Base-by-base conservation (phyloP, 2,888 invertebrate genomes). In the Sinopyrophorus schimmeli region DNA sequence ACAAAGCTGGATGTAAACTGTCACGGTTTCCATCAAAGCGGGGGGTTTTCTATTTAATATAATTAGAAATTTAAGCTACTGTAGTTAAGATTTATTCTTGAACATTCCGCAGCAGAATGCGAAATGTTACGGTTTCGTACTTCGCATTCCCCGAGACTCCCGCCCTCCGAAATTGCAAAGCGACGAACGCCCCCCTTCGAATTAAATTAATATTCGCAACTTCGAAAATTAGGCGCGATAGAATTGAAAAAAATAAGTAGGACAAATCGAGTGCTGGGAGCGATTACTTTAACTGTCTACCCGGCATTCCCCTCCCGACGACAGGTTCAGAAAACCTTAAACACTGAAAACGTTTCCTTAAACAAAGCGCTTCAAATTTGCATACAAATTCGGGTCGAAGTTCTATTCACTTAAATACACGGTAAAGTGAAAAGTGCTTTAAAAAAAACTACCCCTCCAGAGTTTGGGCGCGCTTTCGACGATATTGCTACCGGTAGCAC, bases 311-410 rank as follows among this genome's bases (percentile, higher is more conserved):
- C 35, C 41, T 43, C 39, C 50, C 34, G 27, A 44, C 24, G 34
- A 39, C 41, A 52, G 47, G 41, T 42, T 47, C 40, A 32, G n/a
- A 48, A 38, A 58, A 46, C 50, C 48, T 54, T 56, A 59, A 57
- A 60, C 58, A 55, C 51, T 49, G 54, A 53, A 55, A 48, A 42
- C 43, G 43, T 58, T 60, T 59, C 51, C 60, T 60, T 63, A 60
- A 63, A 63, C 61, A 63, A 64, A 65, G 57, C 58, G 61, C 58
- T 62, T 60, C 53, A 60, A 62, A 65, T 65, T 65, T 65, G 59
- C 65, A 65, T 65, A 64, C 61, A 64, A 64, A 64, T 63, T 63
- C 53, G 54, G 54, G 31, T 28, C 34, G 43, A 47, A 47, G 53
- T 54, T 44, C 48, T 41, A 43, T 54, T 39, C 46, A 30, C 47